Evolutionary conservation across 37 sponge, comb jelly and placozoan species (phyloP), one percentile per base, ranked within the genome.

Genomic region (Amphimedon queenslandica): DNA sequence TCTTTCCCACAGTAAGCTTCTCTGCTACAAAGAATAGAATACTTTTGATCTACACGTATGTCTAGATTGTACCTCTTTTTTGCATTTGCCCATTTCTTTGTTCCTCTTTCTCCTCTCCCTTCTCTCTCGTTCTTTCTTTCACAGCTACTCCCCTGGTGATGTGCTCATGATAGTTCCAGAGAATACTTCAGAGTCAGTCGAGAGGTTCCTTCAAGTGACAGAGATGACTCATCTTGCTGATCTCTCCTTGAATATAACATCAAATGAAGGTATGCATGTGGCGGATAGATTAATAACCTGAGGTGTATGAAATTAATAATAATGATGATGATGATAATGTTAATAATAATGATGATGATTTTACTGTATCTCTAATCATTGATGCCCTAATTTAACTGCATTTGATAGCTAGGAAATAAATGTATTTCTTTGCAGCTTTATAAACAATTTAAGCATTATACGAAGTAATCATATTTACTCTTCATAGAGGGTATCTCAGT

Each of bases 91-190:
- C n/a, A 35, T 28, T 58, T 2, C n/a, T n/a, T n/a, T n/a, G n/a
- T n/a, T n/a, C n/a, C n/a, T 66, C 33, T 23, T 66, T 5, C 32
- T 66, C 32, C 28, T 36, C 32, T 35, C 29, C 24, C 58, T 42
- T 36, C 41, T 31, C 25, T 43, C 51, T 2, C 25, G 23, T 2
- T 8, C 18, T 35, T 73, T 34, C 34, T 33, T 5, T 28, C 21
- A 2, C 66, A 94, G 94, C 33, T 75, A 90, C 63, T 30, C 31
- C 1, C 87, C 96, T 53, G 96, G 96, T 27, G 93, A 96, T 80
- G 93, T 96, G 42, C 51, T 92, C 58, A 96, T 96, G 93, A 56
- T 96, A 1, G 83, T 71, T 47, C 96, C 96, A 11, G 82, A 82
- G 77, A 96, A 96, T 70, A 63, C 72, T 18, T 43, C 34, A 3